Base-by-base conservation (phyloP, 1,140 invertebrate genomes). In the Schlechtendalia chinensis region DNA sequence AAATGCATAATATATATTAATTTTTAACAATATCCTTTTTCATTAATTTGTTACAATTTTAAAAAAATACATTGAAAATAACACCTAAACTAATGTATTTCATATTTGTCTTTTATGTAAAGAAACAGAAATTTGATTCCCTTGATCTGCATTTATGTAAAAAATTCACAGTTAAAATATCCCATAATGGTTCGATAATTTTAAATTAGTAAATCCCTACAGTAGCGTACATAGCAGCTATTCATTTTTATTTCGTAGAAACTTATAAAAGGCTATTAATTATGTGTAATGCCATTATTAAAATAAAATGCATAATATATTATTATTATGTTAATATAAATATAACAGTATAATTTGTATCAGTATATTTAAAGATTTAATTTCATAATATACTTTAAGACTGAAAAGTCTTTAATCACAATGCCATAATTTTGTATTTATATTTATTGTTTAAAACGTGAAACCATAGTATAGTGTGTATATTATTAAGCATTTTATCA, bases 121-220 rank as follows among this genome's bases (percentile, higher is more conserved):
- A 39, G 8, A 17, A 17, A 61, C 24, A 19, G 22, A 69, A 24
- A 69, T 47, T 69, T 22, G 39, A 45, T 67, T 67, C 11, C 32
- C 14, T 45, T n/a, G 22, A 67, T 22, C 12, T n/a, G n/a, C 11
- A 39, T 65, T 65, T 12, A 22, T 65, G 32, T 67, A 67, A n/a
- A 67, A 47, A 12, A 47, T n/a, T 22, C 17, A 22, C n/a, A 8
- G 65, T 24, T 69, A n/a, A 69, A 69, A 69, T 69, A 22, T 47
- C 45, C 65, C 65, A 69, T 39, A n/a, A 69, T n/a, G 45, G 67
- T 27, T n/a, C 67, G 22, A 69, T 69, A 69, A 69, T 39, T 69
- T 69, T 50, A 69, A 50, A 69, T 69, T 69, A 69, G 67, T 47
- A 10, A 50, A 69, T 69, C 67, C 67, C 67, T 69, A 19, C 22